Percentiles rank a stretch among this genome's conserved stretches.
These are phyloP conservation scores for Apantesis nais DNA, from an alignment of 2,888 invertebrate species.

Conservation along the genomic window DNA sequence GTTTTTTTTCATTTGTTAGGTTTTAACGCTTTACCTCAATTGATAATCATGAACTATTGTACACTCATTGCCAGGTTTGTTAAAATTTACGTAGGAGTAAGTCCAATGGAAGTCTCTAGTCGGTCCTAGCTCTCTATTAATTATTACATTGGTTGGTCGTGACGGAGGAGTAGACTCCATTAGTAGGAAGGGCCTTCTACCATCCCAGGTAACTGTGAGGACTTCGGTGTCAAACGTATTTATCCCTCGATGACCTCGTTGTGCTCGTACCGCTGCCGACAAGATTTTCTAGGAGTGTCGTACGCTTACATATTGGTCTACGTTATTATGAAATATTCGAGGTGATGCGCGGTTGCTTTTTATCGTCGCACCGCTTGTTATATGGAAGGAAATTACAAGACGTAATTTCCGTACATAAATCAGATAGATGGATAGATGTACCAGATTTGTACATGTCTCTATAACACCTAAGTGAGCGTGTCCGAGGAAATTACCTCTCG, in stretches of 20 bases:
- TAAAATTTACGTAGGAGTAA: too few relatives aligned
- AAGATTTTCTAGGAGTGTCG: not conserved
- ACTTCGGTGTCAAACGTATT: too few relatives aligned
- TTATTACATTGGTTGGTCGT: too few relatives aligned
- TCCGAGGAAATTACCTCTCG: not conserved
- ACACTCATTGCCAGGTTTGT: too few relatives aligned
- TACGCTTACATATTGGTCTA: not conserved
- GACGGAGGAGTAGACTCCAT: not conserved
- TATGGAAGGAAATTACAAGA: not conserved
- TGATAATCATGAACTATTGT: too few relatives aligned
- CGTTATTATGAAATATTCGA: not conserved
- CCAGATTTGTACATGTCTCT: not conserved
- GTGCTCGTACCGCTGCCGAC: not conserved
- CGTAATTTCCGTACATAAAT: not conserved
- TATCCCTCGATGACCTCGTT: not conserved
- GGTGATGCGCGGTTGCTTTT: slow-evolving; percentile 1
- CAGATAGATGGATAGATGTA: not conserved
- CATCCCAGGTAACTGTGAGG: not conserved
- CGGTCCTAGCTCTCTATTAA: too few relatives aligned
- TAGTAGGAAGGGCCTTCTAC: not conserved
- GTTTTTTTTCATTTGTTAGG: too few relatives aligned
- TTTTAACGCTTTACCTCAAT: too few relatives aligned
- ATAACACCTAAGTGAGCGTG: not conserved
- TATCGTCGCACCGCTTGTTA: not conserved
- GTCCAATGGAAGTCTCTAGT: too few relatives aligned